These are phyloP conservation scores for Drosophila nigromelanica DNA, from an alignment of 1,140 invertebrate species.

Conservation along the genomic window DNA sequence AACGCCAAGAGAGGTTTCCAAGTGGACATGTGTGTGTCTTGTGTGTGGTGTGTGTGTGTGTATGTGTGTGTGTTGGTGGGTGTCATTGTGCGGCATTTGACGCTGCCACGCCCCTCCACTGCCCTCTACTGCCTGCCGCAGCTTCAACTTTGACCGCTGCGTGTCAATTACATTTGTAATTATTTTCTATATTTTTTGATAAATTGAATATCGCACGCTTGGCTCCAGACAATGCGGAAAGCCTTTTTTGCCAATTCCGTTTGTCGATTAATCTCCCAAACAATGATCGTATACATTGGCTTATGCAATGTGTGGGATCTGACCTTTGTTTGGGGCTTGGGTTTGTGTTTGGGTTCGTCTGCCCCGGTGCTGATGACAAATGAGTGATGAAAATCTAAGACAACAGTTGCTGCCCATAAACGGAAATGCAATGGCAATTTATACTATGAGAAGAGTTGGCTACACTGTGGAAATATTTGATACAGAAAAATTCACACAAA, in stretches of 20 bases:
- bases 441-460: conserved; percentile 11
- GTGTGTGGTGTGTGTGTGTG: conserved; percentile 47
- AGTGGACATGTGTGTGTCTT: conserved; percentile 7
- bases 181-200: conserved; percentile 70
- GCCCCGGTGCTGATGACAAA: conserved; percentile 66
- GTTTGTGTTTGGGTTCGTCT: neutral
- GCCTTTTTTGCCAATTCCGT: conserved; percentile 12
- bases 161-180: conserved; percentile 79
- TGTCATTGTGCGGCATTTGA: conserved; percentile 60
- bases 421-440: conserved; percentile 34
- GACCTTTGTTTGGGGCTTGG: conserved; percentile 50
- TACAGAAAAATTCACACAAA: too few species aligned
- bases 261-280: conserved; percentile 66
- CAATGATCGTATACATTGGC: conserved; percentile 17
- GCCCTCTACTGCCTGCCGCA: neutral
- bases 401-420: conserved; percentile 35
- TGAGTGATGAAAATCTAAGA: conserved; percentile 69
- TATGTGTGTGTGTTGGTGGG: conserved; percentile 48
- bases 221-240: conserved; percentile 34
- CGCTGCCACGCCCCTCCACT: conserved; percentile 32
- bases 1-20: conserved; percentile 28
- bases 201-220: conserved; percentile 72
- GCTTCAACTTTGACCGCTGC: conserved; percentile 51
- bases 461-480: neutral
- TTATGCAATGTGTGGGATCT: conserved; percentile 76